Base-by-base conservation (phyloP, 1,140 invertebrate species). In the Gyrodactylus bullatarudis region DNA sequence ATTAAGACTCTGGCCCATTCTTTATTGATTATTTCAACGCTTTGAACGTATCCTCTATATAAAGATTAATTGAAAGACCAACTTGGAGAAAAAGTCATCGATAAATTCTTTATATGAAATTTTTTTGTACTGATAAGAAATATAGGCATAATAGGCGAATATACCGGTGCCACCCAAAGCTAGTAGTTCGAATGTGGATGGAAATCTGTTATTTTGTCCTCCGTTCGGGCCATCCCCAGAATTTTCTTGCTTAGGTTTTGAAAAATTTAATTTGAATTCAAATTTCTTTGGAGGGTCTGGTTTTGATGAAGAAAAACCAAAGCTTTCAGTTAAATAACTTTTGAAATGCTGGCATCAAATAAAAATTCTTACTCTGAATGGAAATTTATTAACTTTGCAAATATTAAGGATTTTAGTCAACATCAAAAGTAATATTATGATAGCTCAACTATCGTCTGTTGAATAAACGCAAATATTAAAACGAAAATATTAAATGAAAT, bases 31-130 rank as follows among this genome's bases (percentile, higher is more conserved):
- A 69, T 69, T 69, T 69, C 68, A 8, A 69, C 23, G 8, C 23
- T 23, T 23, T 20, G 20, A 21, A 69, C 23, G 20, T 8, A 8
- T 2, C 23, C 68, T 69, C 68, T 69, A 68, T 76, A 78, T 74
- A 73, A 74, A 27, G 77, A 78, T 22, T 78, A 77, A 71, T 78
- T 77, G 68, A 75, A 76, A 27, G 73, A 72, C 75, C 74, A 75
- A 74, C 76, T 76, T 22, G 70, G 77, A 20, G 23, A 34, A 54
- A n/a, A 54, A 54, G n/a, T 54, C n/a, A n/a, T 54, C 34, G 8
- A 54, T n/a, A n/a, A 54, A 54, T 54, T 54, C 34, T n/a, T 54
- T 54, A n/a, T 54, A 54, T 8, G 34, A 54, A 54, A 54, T 54
- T n/a, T 54, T 54, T 8, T 54, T 8, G 34, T 54, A 54, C 34